Evolutionary conservation across 2,888 invertebrate genomes (phyloP), one percentile per base, ranked within the genome.

Genomic region (Pterostichus niger): DNA sequence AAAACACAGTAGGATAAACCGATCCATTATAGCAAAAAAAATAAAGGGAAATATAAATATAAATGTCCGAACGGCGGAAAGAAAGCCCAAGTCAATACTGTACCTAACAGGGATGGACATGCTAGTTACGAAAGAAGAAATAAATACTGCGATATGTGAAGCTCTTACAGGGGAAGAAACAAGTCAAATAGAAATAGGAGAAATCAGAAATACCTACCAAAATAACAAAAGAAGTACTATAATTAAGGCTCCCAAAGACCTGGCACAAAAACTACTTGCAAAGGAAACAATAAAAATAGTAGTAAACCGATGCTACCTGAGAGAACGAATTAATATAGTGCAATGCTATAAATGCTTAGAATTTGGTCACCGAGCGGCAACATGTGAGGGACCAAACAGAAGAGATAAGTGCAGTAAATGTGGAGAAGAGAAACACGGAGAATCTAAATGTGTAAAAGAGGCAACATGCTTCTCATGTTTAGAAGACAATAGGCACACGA

Each of bases 311-410:
- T 46, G 46, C 46, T n/a, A 46, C n/a, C 9, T 46, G 2, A 4
- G 46, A 46, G 33, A 76, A 6, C 33, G 71, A 0, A 13, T 81
- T 6, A 52, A 81, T 7, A 40, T 81, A 10, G 2, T 2, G 2
- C 68, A 33, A 71, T 81, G 81, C n/a, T 73, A 17, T 15, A 44
- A 49, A 31, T 81, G 73, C 33, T 49, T 68, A 71, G 44, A 52
- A 31, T 46, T 71, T 24, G 71, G 75, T 0, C 76, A 82, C 9
- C 15, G 6, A 10, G 82, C 49, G 10, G 6, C 11, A 9, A 35
- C 5, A 5, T 82, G 76, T 11, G 11, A 59, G 1, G 56, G 49
- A 7, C 9, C 46, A 5, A 73, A 82, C 31, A 7, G 76, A 13
- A 56, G 52, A 54, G 35, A 59, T 6, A 10, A 0, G 3, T 82